Evolutionary conservation across 2,797 vertebrate species (phyloP), one percentile per base, ranked within the genome.

Genomic region (Leptoclinus maculatus): DNA sequence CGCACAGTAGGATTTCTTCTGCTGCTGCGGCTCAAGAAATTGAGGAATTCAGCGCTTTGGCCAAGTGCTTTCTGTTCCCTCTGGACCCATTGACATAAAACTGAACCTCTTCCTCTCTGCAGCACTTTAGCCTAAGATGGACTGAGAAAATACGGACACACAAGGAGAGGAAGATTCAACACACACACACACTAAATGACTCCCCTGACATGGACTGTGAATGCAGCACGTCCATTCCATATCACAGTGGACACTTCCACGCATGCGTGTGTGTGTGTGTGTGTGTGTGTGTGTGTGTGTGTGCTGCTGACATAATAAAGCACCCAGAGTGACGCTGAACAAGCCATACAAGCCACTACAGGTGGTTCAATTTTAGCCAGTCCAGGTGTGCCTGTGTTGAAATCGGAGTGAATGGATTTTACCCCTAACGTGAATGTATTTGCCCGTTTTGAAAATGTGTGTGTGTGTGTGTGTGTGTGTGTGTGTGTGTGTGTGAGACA

Each of bases 281-380:
- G 19, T 21, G 19, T 29, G 23, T 29, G 25, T 16, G 56, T 66
- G 32, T 65, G 49, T 71, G 76, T 74, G 69, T 77, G 49, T 76
- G 51, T 67, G 32, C 41, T 73, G 71, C 67, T 82, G 64, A 81
- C 54, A 74, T 56, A 66, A 80, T 78, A 71, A 66, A 87, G 74
- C 68, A 76, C 58, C 72, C 78, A 66, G 83, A 88, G 85, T 74
- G 87, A 90, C 36, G 59, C 80, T 77, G 59, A 91, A 89, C 81
- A 93, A 94, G 94, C 92, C 94, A 94, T 94, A 92, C 84, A 87
- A 91, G 90, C 90, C 92, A 89, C 90, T 86, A 87, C 90, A 90
- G 84, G 92, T 91, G 92, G 88, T 84, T 90, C 53, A 89, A 83
- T 78, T 88, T 85, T 88, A 89, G 88, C 87, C 89, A 87, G 87